Evolutionary conservation across 2,888 invertebrate genomes (phyloP).

Genomic region (Drosophila bunnanda): DNA sequence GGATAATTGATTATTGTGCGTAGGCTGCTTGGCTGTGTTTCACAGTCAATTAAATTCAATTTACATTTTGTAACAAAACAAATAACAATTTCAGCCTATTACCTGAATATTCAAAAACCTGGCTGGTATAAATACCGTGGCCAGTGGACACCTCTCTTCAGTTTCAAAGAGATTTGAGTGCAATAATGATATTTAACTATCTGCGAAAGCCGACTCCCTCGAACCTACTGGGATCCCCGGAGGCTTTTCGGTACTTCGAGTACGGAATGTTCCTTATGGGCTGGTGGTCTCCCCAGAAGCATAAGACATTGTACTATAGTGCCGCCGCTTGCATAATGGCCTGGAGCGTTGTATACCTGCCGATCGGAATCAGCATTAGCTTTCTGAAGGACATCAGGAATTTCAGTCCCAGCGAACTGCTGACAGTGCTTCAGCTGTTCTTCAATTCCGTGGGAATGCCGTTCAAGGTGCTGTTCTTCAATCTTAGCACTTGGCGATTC

Average conservation of each 20-base stretch:
- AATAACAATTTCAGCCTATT: not conserved
- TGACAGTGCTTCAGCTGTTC: conserved; percentile 7
- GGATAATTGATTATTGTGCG: conserved; percentile 21
- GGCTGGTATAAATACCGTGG: conserved; percentile 7
- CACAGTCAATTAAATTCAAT: conserved; percentile 12
- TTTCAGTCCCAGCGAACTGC: conserved; percentile 13
- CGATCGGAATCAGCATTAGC: conserved; percentile 22
- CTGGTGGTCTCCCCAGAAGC: conserved; percentile 28
- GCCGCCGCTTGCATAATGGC: not conserved
- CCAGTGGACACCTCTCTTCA: not conserved
- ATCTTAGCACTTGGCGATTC: conserved; percentile 12
- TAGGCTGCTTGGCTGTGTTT: conserved; percentile 10
- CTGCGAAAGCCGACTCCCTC: conserved; percentile 12
- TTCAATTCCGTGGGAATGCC: conserved; percentile 13
- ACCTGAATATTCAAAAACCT: not conserved
- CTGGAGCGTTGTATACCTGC: conserved; percentile 31
- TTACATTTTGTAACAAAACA: not conserved
- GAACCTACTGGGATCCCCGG: conserved; percentile 31
- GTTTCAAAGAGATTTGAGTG: not conserved
- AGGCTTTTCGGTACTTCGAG: conserved; percentile 45
- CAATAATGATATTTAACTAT: conserved; percentile 31
- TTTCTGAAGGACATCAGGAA: not conserved
- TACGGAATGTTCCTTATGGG: conserved; percentile 42
- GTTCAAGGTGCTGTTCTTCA: conserved; percentile 4
- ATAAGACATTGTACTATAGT: not conserved